Percentiles rank a stretch among this genome's conserved stretches.
These are phyloP conservation scores for Artibeus lituratus DNA, from an alignment of 2,797 vertebrate species.

Conservation along the genomic window DNA sequence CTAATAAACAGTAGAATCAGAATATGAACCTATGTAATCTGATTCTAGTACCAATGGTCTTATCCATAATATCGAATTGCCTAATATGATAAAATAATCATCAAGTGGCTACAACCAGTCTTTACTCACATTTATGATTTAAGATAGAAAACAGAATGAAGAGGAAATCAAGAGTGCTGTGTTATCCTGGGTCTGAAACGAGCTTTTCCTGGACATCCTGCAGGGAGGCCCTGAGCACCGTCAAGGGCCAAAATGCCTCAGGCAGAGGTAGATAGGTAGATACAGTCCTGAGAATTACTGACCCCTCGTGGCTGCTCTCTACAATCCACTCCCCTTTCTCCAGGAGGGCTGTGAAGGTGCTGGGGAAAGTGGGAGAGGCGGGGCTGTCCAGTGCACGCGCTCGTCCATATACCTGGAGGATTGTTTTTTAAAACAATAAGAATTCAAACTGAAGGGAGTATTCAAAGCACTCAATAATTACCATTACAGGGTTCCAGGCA, in stretches of 20 bases:
- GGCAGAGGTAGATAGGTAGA: background rate
- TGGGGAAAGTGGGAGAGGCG: background rate
- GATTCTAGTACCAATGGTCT: background rate
- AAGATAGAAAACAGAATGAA: background rate
- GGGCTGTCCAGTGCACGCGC: background rate
- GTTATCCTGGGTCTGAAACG: background rate
- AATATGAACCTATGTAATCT: background rate
- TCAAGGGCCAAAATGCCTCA: background rate
- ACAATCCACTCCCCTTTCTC: background rate
- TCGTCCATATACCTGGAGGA: background rate
- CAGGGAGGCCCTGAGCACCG: too few relatives aligned
- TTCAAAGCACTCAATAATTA: constrained; percentile 8
- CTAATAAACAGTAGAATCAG: background rate
- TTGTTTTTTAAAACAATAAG: background rate
- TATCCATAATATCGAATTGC: background rate
- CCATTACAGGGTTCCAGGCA: background rate
- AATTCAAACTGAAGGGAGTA: constrained; percentile 39
- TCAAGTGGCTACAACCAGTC: background rate
- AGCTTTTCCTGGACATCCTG: background rate
- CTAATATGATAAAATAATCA: background rate
- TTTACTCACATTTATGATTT: background rate
- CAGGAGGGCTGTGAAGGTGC: background rate
- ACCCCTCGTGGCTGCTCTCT: background rate
- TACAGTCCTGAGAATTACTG: background rate
- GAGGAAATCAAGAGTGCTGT: background rate